Evolutionary conservation across 2,797 vertebrate genomes (phyloP).

Genomic region (Phylloscopus collybita): DNA sequence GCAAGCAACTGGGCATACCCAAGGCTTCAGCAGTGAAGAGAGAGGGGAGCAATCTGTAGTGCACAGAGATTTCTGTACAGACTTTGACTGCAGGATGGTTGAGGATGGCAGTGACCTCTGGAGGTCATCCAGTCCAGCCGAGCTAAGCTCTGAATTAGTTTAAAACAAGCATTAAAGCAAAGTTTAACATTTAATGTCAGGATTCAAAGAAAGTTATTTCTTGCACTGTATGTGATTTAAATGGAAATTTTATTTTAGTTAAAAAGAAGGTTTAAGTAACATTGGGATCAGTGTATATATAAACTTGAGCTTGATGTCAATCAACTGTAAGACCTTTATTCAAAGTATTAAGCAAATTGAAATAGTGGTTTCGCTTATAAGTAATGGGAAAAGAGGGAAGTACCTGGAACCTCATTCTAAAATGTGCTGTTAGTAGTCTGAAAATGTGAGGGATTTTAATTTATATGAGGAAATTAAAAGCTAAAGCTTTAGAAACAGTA

Average conservation of each 20-base stretch:
- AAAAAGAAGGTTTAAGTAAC: background rate
- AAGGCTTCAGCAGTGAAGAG: background rate
- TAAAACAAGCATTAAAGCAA: background rate
- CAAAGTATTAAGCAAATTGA: background rate
- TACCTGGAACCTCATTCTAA: background rate
- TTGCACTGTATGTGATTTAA: background rate
- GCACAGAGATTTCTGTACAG: background rate
- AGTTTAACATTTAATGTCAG: background rate
- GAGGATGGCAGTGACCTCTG: background rate
- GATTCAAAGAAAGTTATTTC: background rate
- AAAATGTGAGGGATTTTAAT: background rate
- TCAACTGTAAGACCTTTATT: background rate
- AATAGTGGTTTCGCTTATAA: background rate
- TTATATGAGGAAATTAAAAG: background rate
- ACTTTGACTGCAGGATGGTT: background rate
- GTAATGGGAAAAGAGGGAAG: background rate
- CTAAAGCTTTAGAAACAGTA: background rate
- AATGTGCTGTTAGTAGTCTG: background rate
- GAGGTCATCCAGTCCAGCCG: background rate
- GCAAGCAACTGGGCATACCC: background rate
- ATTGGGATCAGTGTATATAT: background rate
- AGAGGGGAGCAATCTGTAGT: background rate
- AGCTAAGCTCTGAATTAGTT: background rate
- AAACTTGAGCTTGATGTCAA: background rate
- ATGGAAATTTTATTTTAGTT: background rate